Evolutionary conservation across 2,797 vertebrate species (phyloP).

Genomic region (Catostomus latipinnis): DNA sequence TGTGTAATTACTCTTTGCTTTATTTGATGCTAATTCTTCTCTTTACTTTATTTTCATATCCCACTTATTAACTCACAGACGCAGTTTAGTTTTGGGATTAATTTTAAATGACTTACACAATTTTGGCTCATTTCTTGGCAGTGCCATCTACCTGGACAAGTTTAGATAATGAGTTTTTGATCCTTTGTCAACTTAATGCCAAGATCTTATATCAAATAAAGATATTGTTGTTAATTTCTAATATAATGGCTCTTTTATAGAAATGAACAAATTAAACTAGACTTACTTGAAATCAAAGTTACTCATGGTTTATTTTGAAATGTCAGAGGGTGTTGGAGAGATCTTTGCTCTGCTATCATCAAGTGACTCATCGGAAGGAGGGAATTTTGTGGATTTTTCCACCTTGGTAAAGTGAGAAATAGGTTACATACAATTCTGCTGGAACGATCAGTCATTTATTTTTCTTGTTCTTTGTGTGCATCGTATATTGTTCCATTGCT

Average conservation of each 20-base stretch:
- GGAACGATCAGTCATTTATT: background rate
- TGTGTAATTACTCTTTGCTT: constrained; percentile 58
- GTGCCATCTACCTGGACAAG: constrained; percentile 40
- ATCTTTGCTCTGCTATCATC: background rate
- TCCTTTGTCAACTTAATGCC: constrained; percentile 31
- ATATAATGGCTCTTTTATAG: background rate
- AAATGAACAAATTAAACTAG: background rate
- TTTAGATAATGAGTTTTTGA: constrained; percentile 50
- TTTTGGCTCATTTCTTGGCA: constrained; percentile 7
- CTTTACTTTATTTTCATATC: background rate
- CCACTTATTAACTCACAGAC: constrained; percentile 16
- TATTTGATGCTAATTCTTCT: constrained; percentile 45
- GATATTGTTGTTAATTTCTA: constrained; percentile 16
- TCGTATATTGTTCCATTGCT: constrained; percentile 3
- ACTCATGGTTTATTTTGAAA: background rate
- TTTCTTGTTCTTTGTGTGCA: background rate
- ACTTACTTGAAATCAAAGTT: constrained; percentile 1
- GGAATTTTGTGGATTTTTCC: constrained; percentile 36
- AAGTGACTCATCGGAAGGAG: constrained; percentile 45
- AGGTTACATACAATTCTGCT: constrained; percentile 5
- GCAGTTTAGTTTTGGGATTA: constrained; percentile 29
- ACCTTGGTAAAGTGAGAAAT: constrained; percentile 15
- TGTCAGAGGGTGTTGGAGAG: background rate
- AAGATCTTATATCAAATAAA: constrained; percentile 39
- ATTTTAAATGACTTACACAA: constrained; percentile 28